Base-by-base conservation (phyloP, 2,888 invertebrate genomes). In the Prionchulus punctatus region DNA sequence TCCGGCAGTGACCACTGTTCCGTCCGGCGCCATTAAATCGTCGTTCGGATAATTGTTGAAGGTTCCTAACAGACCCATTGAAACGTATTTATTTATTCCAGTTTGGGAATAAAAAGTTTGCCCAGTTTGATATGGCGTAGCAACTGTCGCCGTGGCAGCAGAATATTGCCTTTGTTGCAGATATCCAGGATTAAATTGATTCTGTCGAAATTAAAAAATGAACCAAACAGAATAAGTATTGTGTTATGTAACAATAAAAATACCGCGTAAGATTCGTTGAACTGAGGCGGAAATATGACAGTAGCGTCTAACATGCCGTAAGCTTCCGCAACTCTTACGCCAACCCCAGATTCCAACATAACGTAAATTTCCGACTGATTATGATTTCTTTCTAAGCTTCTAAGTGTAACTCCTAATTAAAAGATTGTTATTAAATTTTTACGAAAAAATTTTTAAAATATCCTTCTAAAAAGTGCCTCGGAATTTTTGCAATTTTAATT, bases 351-450 rank as follows among this genome's bases (percentile, higher is more conserved):
- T 4, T 30, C 4, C 30, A 55, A 28, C 28, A 49, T 7, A 15
- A 55, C 82, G 31, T 91, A 80, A 28, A 94, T 86, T 75, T 92
- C 89, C 0, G 89, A 89, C 73, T 92, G 91, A 74, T 91, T 90
- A 53, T 89, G 75, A 62, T 88, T 80, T 67, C 86, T 85, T 56
- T 85, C 83, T 1, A 90, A 89, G n/a, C 87, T 86, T 70, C 89
- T 90, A 0, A 91, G 86, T 0, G 86, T 82, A 0, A 89, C 87
- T 55, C 86, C 83, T 82, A 23, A 61, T 7, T 36, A 36, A 36
- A 36, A 36, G 12, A 36, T 12, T 36, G 12, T 36, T 7, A 7
- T 12, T 12, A 7, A 18, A 18, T 36, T 36, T 36, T 18, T 36
- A 12, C 12, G 18, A 36, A 36, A 36, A 7, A 36, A 18, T 12